A percentile compares a stretch with the other conserved stretches of the same genome.
These are phyloP conservation scores for Leucoptera coffeella DNA, from an alignment of 2,888 invertebrate species.

Conservation along the genomic window DNA sequence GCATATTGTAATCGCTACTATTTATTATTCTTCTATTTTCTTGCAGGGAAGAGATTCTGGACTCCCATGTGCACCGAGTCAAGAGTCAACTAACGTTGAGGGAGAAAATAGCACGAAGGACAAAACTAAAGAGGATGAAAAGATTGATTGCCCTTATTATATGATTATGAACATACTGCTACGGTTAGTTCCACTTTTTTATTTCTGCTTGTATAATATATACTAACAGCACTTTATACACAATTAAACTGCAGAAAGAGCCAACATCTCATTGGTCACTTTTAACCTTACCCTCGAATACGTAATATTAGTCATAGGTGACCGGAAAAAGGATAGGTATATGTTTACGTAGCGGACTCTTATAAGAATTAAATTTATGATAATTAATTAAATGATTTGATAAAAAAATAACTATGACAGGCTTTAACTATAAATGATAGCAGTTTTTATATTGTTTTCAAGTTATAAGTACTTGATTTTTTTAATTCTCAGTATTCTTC, in stretches of 20 bases:
- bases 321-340: no score
- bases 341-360: no score
- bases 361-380: background rate
- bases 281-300: no score
- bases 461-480: no score
- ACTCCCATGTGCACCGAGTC: constrained; percentile 36
- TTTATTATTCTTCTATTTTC: constrained; percentile 2
- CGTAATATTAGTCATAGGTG: no score
- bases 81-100: constrained; percentile 40
- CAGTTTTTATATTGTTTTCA: no score
- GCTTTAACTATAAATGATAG: no score
- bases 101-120: constrained; percentile 35
- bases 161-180: constrained; percentile 67
- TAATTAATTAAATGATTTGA: background rate
- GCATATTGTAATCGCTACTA: background rate
- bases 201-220: no score
- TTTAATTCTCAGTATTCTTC: constrained; percentile 66
- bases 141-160: constrained; percentile 58
- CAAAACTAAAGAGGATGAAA: constrained; percentile 29
- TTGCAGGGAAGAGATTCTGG: constrained; percentile 40
- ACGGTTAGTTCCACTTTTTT: constrained; percentile 45
- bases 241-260: no score
- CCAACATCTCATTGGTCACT: no score
- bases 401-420: background rate
- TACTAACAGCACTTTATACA: no score